phyloP scores from a whole-genome alignment of 2,888 invertebrate genomes.

The Eupithecia pulchellata region DNA sequence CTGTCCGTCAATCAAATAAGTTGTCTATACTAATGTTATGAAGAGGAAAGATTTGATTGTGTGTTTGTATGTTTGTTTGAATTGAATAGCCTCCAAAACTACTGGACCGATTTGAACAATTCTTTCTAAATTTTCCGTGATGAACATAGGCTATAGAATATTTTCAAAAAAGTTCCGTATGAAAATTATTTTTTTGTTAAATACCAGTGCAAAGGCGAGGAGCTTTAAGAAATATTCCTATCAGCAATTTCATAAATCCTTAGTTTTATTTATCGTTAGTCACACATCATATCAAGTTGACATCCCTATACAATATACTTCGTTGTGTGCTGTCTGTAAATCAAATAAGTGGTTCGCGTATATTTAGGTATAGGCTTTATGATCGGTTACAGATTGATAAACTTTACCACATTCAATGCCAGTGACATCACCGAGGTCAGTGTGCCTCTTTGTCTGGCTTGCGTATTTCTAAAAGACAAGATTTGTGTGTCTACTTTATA shows the following conservation, averaged over 20 bases:
- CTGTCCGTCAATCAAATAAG: not conserved
- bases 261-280: no score
- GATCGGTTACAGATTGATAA: constrained; percentile 13
- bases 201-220: no score
- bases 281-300: not conserved
- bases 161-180: no score
- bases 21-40: no score
- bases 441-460: not conserved
- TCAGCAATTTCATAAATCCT: not conserved
- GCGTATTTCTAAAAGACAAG: not conserved
- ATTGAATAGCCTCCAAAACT: no score
- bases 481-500: not conserved
- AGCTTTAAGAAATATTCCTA: no score
- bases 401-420: constrained; percentile 27
- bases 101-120: no score
- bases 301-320: not conserved
- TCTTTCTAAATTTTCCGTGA: no score
- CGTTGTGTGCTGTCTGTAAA: not conserved
- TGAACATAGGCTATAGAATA: no score
- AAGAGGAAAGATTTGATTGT: no score
- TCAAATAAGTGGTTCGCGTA: not conserved
- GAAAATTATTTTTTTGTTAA: no score
- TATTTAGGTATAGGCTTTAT: not conserved
- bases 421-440: constrained; percentile 33
- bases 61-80: no score